Conservation (phyloP, 2,888 invertebrate genomes). For the Leptopilina myrica region DNA sequence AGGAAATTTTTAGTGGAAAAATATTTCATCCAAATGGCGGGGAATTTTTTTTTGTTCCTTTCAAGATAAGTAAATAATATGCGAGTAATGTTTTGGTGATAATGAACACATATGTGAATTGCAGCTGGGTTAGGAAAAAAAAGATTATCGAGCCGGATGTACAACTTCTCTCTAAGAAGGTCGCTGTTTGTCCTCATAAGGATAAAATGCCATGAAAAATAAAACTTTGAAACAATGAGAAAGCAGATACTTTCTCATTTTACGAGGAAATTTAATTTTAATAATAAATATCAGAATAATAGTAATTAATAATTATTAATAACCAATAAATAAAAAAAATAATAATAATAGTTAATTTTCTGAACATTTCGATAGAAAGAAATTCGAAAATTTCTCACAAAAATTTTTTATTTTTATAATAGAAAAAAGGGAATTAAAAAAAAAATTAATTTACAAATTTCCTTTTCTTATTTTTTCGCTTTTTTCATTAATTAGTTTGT, state of each 20-base stretch:
- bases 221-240: not conserved
- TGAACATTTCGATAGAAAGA: too few relatives aligned
- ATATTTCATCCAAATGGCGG: not conserved
- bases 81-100: slow-evolving; percentile 7
- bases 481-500: too few relatives aligned
- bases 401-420: too few relatives aligned
- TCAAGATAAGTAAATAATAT: not conserved
- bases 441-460: too few relatives aligned
- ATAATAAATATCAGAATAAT: not conserved
- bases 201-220: not conserved
- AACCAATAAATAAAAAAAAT: too few relatives aligned
- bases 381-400: too few relatives aligned
- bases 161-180: slow-evolving; percentile 16
- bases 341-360: not conserved
- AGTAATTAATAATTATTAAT: too few relatives aligned
- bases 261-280: not conserved
- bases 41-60: not conserved
- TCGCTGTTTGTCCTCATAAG: slow-evolving; percentile 17
- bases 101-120: slow-evolving; percentile 1
- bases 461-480: too few relatives aligned
- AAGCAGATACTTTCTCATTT: not conserved
- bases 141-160: slow-evolving; percentile 16
- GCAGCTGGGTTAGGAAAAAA: not conserved
- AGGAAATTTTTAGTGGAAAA: too few relatives aligned
- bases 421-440: too few relatives aligned